Base-by-base conservation (phyloP, 2,888 invertebrate species). In the Tuta absoluta region DNA sequence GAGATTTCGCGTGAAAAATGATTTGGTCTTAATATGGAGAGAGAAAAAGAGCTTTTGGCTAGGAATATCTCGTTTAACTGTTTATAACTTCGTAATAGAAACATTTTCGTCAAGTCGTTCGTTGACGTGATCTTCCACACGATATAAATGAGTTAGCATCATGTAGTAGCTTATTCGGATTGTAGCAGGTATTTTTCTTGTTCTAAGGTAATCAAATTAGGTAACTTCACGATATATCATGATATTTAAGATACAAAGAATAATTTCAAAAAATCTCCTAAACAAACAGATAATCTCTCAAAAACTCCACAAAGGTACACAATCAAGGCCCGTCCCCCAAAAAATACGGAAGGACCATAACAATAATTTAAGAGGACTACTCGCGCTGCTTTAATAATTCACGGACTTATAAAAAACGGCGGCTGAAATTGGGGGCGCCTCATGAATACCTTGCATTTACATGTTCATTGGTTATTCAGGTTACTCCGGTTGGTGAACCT, bases 391-490 rank as follows among this genome's bases (percentile, higher is more conserved):
- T 89, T 84, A 87, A 89, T 89, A 88, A 89, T 89, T 79, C 82
- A 87, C 74, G 63, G 75, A 71, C 78, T 78, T 85, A 81, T 85
- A 87, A 89, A 89, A 67, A 89, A 89, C 77, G 77, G 75, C 73
- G 72, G 64, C 67, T 71, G 70, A 82, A 82, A 82, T 83, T 80
- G 80, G 73, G 80, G 72, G 72, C 69, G 68, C 69, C 75, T 77
- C 76, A 71, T 77, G 80, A 79, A 81, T 81, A 77, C 76, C 74
- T 73, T 79, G 82, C 82, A 87, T 87, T 85, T 85, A 84, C 86
- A 86, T 86, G 79, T 73, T 78, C 85, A 84, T 87, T 82, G 82
- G 81, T 81, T 80, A 86, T 87, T 85, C 85, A 86, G 10, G 33
- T 10, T 33, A 1, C 33, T 33, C 33, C 33, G 10, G 8, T 33